phyloP scores from a whole-genome alignment of 2,797 vertebrate species.

The Myotis myotis region DNA sequence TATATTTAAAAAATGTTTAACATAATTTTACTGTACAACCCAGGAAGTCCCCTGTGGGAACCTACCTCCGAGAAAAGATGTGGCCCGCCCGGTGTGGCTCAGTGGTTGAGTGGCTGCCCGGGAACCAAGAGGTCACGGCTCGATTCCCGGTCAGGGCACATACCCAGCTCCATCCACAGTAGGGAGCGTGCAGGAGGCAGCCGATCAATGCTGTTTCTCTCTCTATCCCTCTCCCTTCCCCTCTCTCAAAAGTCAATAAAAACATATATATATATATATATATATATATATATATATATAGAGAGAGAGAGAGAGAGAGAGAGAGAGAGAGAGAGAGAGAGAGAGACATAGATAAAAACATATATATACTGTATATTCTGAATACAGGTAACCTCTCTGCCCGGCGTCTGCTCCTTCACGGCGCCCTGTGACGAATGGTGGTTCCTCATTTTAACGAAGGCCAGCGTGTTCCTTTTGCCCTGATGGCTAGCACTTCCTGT shows the following conservation, averaged over 20 bases:
- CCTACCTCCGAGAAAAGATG: too few species aligned
- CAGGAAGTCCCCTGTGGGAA: too few species aligned
- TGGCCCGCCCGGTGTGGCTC: neutral
- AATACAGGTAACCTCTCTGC: neutral
- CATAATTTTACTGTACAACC: neutral
- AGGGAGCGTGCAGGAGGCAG: too few species aligned
- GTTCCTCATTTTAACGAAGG: neutral
- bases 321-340: too few species aligned
- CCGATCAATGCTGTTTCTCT: neutral
- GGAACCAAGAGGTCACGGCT: neutral
- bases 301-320: too few species aligned
- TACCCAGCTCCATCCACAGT: too few species aligned
- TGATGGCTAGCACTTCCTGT: neutral
- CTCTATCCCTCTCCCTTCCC: neutral
- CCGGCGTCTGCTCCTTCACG: neutral
- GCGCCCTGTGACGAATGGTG: neutral
- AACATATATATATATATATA: too few species aligned
- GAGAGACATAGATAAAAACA: fast-evolving
- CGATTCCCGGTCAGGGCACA: neutral
- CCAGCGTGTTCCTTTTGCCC: neutral
- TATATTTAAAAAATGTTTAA: neutral
- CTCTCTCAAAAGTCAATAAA: too few species aligned
- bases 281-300: too few species aligned
- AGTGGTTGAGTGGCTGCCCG: neutral
- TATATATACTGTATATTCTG: too few species aligned